A percentile compares a stretch with the other conserved stretches of the same genome.
phyloP scores from a whole-genome alignment of 2,888 invertebrate species.

The Pollenia labialis region DNA sequence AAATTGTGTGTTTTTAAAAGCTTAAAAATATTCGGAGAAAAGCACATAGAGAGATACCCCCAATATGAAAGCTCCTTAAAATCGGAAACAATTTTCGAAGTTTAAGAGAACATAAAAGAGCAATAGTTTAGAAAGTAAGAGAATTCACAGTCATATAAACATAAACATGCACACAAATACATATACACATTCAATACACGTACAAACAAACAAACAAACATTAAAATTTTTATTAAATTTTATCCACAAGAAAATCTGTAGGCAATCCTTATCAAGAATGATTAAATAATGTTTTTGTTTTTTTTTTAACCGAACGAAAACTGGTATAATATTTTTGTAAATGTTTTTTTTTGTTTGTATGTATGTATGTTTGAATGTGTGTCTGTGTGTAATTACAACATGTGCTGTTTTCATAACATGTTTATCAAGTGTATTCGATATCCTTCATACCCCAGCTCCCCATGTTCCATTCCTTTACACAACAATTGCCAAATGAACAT shows the following conservation, averaged over 20 bases:
- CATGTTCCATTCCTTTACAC: background rate
- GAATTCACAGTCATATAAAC: slow-evolving; percentile 1
- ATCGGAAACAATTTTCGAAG: slow-evolving; percentile 37
- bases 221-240: slow-evolving; percentile 41
- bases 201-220: slow-evolving; percentile 12
- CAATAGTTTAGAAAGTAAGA: background rate
- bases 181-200: background rate
- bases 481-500: slow-evolving; percentile 13
- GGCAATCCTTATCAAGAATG: slow-evolving; percentile 39
- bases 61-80: slow-evolving; percentile 2
- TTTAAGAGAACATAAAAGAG: slow-evolving; percentile 28
- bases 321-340: background rate
- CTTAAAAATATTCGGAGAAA: slow-evolving; percentile 10
- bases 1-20: slow-evolving; percentile 20
- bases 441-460: background rate
- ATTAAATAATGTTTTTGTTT: slow-evolving; percentile 45
- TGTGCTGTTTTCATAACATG: slow-evolving; percentile 48
- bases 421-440: slow-evolving; percentile 35
- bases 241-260: slow-evolving; percentile 39
- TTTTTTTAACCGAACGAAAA: slow-evolving; percentile 3
- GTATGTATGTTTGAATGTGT: background rate
- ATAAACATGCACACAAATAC: background rate
- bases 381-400: slow-evolving; percentile 37
- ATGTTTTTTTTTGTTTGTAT: background rate
- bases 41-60: background rate